Percentiles rank a stretch among this genome's conserved stretches.
Conservation (phyloP, 2,797 vertebrate species). For the Danio choprae region DNA sequence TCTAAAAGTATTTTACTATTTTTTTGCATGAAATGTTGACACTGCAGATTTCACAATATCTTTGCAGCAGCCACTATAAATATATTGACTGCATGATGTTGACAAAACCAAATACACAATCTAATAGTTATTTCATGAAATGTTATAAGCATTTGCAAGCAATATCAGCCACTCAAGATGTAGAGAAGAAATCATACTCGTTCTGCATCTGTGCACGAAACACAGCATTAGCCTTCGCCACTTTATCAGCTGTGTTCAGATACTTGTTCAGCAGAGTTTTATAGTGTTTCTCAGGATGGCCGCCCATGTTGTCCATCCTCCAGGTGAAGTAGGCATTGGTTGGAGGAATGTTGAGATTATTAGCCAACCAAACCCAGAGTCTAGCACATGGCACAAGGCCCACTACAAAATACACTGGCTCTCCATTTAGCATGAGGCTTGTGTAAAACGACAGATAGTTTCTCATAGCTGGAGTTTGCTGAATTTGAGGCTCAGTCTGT, state of each 20-base stretch:
- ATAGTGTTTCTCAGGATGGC: constrained; percentile 32
- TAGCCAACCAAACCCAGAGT: constrained; percentile 12
- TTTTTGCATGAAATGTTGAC: too few relatives aligned
- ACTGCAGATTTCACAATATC: too few relatives aligned
- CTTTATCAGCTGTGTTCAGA: constrained; percentile 5
- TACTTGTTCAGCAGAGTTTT: constrained; percentile 33
- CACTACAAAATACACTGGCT: too few relatives aligned
- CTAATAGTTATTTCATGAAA: too few relatives aligned
- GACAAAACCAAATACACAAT: too few relatives aligned
- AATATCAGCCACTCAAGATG: background rate
- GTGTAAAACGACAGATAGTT: background rate
- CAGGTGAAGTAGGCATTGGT: background rate
- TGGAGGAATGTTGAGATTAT: constrained; percentile 19
- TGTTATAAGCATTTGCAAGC: background rate
- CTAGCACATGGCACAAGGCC: too few relatives aligned
- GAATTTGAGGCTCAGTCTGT: too few relatives aligned
- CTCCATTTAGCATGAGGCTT: too few relatives aligned
- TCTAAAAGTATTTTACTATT: too few relatives aligned
- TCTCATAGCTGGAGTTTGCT: background rate
- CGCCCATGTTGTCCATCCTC: constrained; percentile 24
- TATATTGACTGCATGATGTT: too few relatives aligned
- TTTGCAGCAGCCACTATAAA: too few relatives aligned
- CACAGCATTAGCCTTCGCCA: background rate
- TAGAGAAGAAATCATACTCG: constrained; percentile 40
- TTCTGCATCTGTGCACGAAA: constrained; percentile 36